Conservation (phyloP, 2,797 vertebrate species). For the Hapalemur alaotrensis region DNA sequence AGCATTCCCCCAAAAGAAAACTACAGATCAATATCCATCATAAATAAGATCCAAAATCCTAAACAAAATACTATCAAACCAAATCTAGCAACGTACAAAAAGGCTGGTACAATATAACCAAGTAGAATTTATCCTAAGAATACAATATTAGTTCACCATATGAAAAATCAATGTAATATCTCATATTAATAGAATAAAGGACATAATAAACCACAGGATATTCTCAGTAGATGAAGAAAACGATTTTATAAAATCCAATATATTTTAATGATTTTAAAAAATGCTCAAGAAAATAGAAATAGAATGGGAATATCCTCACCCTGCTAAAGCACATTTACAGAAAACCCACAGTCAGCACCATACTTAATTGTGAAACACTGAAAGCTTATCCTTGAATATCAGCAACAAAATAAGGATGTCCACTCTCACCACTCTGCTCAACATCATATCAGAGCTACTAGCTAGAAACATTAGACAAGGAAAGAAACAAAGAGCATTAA, state of each 20-base stretch:
- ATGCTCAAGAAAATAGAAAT: background rate
- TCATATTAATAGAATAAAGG: background rate
- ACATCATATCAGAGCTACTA: background rate
- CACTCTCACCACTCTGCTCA: background rate
- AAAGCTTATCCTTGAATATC: background rate
- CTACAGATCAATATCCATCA: background rate
- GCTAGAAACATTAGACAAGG: background rate
- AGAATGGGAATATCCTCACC: background rate
- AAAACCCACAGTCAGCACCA: background rate
- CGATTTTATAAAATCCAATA: background rate
- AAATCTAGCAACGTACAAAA: background rate
- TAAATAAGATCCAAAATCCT: background rate
- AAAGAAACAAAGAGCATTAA: background rate
- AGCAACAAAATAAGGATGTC: background rate
- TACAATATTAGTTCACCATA: background rate
- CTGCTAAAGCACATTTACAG: background rate
- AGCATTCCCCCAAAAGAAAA: background rate
- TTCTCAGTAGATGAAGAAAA: background rate
- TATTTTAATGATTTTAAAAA: background rate
- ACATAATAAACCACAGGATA: background rate
- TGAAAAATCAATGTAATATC: background rate
- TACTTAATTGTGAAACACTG: background rate
- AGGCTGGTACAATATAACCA: background rate
- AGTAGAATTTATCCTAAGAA: background rate
- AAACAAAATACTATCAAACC: background rate